A percentile compares a stretch with the other conserved stretches of the same genome.
Conservation (phyloP, 2,797 vertebrate genomes). For the Chloroceryle amazona region DNA sequence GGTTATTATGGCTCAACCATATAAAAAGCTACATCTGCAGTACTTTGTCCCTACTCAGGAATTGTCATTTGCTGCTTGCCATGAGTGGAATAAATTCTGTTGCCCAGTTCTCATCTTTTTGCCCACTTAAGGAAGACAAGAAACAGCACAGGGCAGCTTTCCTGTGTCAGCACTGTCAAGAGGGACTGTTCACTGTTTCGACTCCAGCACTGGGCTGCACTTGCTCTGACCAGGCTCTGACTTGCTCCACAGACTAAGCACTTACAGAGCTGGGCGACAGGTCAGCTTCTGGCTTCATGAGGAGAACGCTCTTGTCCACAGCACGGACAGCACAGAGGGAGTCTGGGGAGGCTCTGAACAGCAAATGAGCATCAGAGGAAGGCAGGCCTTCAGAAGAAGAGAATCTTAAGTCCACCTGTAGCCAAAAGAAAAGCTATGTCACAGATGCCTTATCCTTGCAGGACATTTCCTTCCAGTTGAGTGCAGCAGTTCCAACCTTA, state of each 20-base stretch:
- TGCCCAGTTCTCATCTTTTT: neutral
- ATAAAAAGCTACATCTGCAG: neutral
- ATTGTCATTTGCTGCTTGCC: neutral
- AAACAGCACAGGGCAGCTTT: neutral
- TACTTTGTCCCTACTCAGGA: neutral
- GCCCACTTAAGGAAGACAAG: neutral
- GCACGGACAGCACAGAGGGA: conserved; percentile 90
- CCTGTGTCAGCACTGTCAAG: neutral
- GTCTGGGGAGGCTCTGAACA: conserved; percentile 80
- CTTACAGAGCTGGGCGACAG: conserved; percentile 83
- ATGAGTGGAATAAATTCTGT: neutral
- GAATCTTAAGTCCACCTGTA: conserved; percentile 88
- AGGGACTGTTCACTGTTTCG: neutral
- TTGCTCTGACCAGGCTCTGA: neutral
- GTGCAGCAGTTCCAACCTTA: neutral
- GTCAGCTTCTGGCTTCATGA: conserved; percentile 84
- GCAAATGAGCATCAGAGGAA: conserved; percentile 76
- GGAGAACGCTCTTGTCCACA: conserved; percentile 90
- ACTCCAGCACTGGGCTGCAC: neutral
- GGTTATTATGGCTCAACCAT: neutral
- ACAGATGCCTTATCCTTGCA: neutral
- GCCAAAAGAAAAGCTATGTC: neutral
- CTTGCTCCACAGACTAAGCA: neutral
- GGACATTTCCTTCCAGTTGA: neutral
- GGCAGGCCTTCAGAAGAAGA: conserved; percentile 79